A percentile compares a stretch with the other conserved stretches of the same genome.
Conservation (phyloP, 2,888 invertebrate species). For the Odontocerum albicorne region DNA sequence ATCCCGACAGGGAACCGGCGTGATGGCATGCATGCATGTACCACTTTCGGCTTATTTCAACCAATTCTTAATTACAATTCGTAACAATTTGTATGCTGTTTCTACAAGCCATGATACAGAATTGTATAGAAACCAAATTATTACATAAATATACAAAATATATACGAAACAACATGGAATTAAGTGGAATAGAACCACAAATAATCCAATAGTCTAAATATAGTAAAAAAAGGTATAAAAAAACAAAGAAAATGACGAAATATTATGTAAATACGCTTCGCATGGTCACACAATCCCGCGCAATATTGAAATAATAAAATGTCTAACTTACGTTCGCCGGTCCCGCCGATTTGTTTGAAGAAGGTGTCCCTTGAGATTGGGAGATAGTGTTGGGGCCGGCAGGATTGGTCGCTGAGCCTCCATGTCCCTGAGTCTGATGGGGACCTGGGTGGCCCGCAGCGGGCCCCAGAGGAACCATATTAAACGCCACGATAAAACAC, state of each 20-base stretch:
- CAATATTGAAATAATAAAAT: conserved; percentile 40
- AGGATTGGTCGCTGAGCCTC: conserved; percentile 53
- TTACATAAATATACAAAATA: too few relatives aligned
- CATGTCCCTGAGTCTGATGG: conserved; percentile 54
- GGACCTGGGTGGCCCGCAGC: conserved; percentile 59
- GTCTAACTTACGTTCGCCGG: conserved; percentile 46
- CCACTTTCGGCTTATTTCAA: too few relatives aligned
- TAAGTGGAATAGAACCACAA: too few relatives aligned
- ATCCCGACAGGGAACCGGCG: too few relatives aligned
- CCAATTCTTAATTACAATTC: too few relatives aligned
- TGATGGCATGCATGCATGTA: too few relatives aligned
- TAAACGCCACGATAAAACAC: conserved; percentile 41
- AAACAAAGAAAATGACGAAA: conserved; percentile 17
- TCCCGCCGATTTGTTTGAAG: conserved; percentile 56
- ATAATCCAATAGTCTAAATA: too few relatives aligned
- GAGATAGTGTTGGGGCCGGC: conserved; percentile 53
- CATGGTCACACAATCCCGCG: conserved; percentile 45
- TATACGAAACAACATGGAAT: too few relatives aligned
- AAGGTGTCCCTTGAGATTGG: conserved; percentile 52
- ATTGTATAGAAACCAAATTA: too few relatives aligned
- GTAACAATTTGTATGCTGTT: too few relatives aligned
- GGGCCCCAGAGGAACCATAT: conserved; percentile 74
- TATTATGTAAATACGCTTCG: conserved; percentile 27
- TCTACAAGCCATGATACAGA: too few relatives aligned
- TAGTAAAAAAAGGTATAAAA: too few relatives aligned